Base-by-base conservation (phyloP, 2,888 invertebrate genomes). In the Sarcophaga subvicina region DNA sequence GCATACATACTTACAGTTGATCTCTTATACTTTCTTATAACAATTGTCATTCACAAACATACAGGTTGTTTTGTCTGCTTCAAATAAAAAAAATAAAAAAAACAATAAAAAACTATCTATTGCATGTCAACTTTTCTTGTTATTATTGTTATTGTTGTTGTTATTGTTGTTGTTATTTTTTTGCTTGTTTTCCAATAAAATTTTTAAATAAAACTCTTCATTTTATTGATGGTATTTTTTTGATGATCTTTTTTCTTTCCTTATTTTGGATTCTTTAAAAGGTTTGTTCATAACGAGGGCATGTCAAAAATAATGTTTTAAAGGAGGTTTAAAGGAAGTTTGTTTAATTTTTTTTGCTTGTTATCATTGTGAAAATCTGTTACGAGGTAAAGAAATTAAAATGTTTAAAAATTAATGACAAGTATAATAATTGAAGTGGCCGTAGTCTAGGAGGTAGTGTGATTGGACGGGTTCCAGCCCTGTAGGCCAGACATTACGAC, bases 61-160 rank as follows among this genome's bases (percentile, higher is more conserved):
- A 73, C 70, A 66, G 76, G 67, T 79, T 77, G 63, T 47, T 49
- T 75, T 64, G 82, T 79, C 60, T 49, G 37, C 60, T 72, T 73
- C 67, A n/a, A 79, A 27, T 27, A 27, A 27, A 27, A 27, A 27
- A 6, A 27, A 27, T 5, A 8, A 8, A 37, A 37, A 37, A 8
- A 2, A 37, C 0, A 0, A 37, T 8, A 37, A 37, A 37, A 69
- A 86, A 83, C 59, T 80, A 86, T 86, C 83, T 77, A 86, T 80
- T 75, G 83, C 86, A 83, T 86, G 86, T 83, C 77, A 80, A 78
- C 37, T 67, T 79, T 66, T 49, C 75, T 79, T 75, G 62, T 64
- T 76, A 80, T 64, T 66, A 27, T 54, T 27, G 64, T 11, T 45
- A 25, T 27, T 20, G 20, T 27, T 60, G 0, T 12, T 76, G 76